phyloP scores from a whole-genome alignment of 2,113 vertebrate species.

The Silurus meridionalis region DNA sequence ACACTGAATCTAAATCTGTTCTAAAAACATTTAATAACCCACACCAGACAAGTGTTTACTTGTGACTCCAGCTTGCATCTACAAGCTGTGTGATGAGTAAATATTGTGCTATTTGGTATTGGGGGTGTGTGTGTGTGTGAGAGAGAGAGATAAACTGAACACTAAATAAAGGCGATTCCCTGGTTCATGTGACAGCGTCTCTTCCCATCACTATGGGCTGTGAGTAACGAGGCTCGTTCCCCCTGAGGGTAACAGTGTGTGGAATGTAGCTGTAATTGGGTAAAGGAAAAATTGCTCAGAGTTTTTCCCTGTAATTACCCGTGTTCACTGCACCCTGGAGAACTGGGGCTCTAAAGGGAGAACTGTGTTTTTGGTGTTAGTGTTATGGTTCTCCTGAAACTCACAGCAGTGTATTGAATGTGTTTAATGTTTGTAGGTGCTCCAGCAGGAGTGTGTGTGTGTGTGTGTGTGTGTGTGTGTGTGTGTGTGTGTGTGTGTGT shows the following conservation, averaged over 20 bases:
- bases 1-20: not conserved
- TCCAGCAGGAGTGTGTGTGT: not conserved
- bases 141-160: not conserved
- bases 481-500: too few relatives aligned
- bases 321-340: constrained; percentile 57
- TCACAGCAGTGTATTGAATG: not conserved
- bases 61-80: not conserved
- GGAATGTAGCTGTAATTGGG: constrained; percentile 52
- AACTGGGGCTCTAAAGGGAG: constrained; percentile 43
- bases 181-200: constrained; percentile 19
- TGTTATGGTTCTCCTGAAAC: not conserved
- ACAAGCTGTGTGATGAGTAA: not conserved
- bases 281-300: constrained; percentile 50
- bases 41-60: not conserved
- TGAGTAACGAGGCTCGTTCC: constrained; percentile 56
- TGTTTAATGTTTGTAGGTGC: not conserved
- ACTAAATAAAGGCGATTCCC: constrained; percentile 33
- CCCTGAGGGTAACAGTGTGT: constrained; percentile 48
- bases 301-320: constrained; percentile 72
- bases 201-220: constrained; percentile 54
- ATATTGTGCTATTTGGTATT: not conserved
- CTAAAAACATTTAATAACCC: not conserved
- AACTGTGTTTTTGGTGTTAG: not conserved
- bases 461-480: not conserved
- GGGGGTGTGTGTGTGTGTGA: not conserved